Percentiles rank a stretch among this genome's conserved stretches.
Evolutionary conservation across 2,113 vertebrate genomes (phyloP).

Genomic region (Petrocephalus zakoni): DNA sequence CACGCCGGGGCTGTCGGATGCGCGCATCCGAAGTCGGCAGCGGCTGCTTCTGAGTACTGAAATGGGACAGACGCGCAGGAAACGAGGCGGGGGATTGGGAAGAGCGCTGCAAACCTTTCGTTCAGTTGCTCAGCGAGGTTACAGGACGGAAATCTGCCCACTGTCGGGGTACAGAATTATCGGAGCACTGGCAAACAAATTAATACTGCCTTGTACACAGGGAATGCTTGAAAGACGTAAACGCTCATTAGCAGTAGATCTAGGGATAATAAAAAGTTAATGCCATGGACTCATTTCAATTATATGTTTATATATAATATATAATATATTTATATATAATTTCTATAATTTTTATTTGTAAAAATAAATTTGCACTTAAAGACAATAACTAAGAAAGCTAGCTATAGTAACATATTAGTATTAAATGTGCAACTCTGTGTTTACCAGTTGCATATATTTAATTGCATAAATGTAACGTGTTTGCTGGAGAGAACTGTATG

Average conservation of each 20-base stretch:
- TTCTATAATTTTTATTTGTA: background rate
- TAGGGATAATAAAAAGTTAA: background rate
- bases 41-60: background rate
- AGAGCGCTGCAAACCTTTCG: background rate
- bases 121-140: background rate
- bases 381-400: background rate
- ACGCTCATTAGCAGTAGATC: background rate
- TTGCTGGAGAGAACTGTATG: background rate
- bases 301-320: too few relatives aligned
- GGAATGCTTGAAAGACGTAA: background rate
- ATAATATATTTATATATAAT: too few relatives aligned
- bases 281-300: background rate
- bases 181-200: background rate
- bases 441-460: background rate
- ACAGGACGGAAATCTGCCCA: background rate
- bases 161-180: background rate
- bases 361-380: too few relatives aligned
- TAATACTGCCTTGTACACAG: background rate
- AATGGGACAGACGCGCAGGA: background rate
- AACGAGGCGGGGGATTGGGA: background rate
- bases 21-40: background rate
- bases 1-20: background rate
- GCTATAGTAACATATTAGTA: background rate
- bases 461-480: background rate
- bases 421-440: background rate